Base-by-base conservation (phyloP, 1,140 invertebrate species). In the Drosophila funebris region DNA sequence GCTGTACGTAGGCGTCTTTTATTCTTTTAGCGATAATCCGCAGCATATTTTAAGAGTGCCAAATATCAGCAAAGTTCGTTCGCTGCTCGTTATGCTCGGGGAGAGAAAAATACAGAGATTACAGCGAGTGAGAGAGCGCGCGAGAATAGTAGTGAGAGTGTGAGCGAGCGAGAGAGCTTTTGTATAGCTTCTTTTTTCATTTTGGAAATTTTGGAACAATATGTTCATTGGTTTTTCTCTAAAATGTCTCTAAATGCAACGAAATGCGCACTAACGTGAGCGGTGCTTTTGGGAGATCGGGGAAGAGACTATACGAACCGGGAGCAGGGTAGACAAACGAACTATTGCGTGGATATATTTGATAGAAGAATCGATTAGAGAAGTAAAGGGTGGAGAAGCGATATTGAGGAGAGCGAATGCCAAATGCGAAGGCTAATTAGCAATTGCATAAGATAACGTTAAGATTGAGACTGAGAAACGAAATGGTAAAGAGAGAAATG, bases 41-140 rank as follows among this genome's bases (percentile, higher is more conserved):
- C 71, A 91, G 90, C 90, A 90, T 91, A 91, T 91, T 85, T 77
- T 90, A 73, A 76, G 64, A 89, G 78, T 90, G 84, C 90, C 90
- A 91, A 91, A 91, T 82, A 91, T 90, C 87, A 76, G 71, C 75
- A 82, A 79, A 63, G 81, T 82, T 79, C 83, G 83, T 87, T 79
- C 56, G 71, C 53, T 70, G 61, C 62, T 66, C 43, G 39, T 63
- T 31, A 14, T 27, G 52, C 66, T 72, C 73, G 66, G 41, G 41
- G 27, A 64, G 8, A 29, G 20, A 46, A n/a, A 27, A 1, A 64
- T 3, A 8, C 11, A 22, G 33, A 58, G 22, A 37, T 8, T n/a
- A 22, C 9, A 6, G 27, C 27, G 6, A n/a, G 33, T 5, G 2
- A 1, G 29, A 36, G 36, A 24, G n/a, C 18, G n/a, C 22, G 31